Percentiles rank a stretch among this genome's conserved stretches.
These are phyloP conservation scores for Megaceryle torquata DNA, from an alignment of 2,113 vertebrate species.

Conservation along the genomic window DNA sequence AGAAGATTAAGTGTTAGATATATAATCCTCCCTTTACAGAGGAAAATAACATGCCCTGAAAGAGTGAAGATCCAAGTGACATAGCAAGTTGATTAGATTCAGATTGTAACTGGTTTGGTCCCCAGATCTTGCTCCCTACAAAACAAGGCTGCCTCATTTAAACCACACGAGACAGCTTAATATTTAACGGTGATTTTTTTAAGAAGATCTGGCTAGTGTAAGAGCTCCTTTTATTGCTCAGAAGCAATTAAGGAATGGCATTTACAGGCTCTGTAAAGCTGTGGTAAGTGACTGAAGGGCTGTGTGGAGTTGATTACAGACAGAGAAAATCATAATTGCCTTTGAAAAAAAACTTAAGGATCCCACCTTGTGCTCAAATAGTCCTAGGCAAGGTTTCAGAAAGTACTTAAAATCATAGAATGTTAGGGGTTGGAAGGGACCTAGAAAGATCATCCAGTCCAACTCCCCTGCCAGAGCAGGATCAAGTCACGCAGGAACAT, in stretches of 20 bases:
- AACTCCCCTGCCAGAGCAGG: too few relatives aligned
- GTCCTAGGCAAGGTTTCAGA: not conserved
- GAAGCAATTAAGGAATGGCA: not conserved
- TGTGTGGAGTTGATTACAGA: not conserved
- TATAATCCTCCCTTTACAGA: not conserved
- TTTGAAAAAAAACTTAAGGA: not conserved
- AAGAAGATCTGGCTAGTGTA: not conserved
- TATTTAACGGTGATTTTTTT: not conserved
- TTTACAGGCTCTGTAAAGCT: conserved; percentile 17
- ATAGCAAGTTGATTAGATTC: not conserved
- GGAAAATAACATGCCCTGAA: not conserved
- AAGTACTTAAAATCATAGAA: not conserved
- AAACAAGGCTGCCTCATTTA: not conserved
- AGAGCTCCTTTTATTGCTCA: not conserved
- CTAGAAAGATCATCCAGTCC: too few relatives aligned
- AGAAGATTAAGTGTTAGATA: not conserved
- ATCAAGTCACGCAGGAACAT: too few relatives aligned
- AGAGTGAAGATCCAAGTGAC: not conserved
- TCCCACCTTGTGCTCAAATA: not conserved
- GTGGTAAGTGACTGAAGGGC: not conserved
- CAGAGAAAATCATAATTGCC: not conserved
- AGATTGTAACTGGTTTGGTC: not conserved
- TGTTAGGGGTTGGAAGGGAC: too few relatives aligned
- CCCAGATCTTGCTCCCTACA: not conserved
- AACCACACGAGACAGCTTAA: not conserved